Base-by-base conservation (phyloP, 1,140 invertebrate species). In the Drosophila tani region DNA sequence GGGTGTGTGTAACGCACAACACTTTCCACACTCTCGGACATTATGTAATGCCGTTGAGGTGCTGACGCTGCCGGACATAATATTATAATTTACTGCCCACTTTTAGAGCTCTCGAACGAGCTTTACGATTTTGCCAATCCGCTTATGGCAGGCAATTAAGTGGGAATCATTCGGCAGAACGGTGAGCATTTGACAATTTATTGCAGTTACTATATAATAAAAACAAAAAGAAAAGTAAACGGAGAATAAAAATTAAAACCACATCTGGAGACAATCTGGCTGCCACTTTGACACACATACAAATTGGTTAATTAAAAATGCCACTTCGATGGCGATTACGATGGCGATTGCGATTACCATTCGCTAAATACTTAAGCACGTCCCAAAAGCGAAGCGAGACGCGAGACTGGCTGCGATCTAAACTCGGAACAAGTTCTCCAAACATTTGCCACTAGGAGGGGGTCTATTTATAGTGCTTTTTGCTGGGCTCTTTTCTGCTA, bases 221-320 rank as follows among this genome's bases (percentile, higher is more conserved):
- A 71, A 41, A 38, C 15, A 64, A 46, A 75, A 63, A 53, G 17
- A 21, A 65, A 68, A 55, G 57, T 24, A 66, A 47, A 65, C 35
- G 40, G 53, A 11, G 53, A 56, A 56, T 56, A 41, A 35, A 56
- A 49, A 59, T 45, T 38, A 65, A 63, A 69, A 14, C 24, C 55
- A 24, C 63, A 65, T 65, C 56, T 62, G 29, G 40, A 40, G 27
- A 56, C 55, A 49, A 77, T 67, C 21, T 62, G 29, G 43, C 53
- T 35, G 19, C 47, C 38, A 47, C 47, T 57, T 50, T 27, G 82
- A 49, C 64, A 68, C 83, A 58, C 75, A 87, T 86, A 86, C 82
- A 86, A 86, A 86, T 87, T 75, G 82, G 70, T 87, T 87, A 82
- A 86, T 86, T 86, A 86, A 79, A 67, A 76, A 58, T 56, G 50